Evolutionary conservation across 2,888 invertebrate genomes (phyloP), one percentile per base, ranked within the genome.

Genomic region (Dynastes maya): DNA sequence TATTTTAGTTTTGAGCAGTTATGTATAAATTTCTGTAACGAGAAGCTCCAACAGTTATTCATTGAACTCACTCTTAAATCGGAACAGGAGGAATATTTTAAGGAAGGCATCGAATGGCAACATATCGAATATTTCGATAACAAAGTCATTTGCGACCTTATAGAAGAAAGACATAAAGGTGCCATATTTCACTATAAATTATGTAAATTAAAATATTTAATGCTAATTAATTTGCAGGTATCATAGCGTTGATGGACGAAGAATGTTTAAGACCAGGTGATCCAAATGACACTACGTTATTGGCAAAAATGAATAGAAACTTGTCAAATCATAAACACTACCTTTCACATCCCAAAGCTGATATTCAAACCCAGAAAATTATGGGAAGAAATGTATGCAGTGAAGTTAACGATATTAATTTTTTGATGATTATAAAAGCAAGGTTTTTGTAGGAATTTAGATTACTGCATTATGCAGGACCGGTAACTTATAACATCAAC

Each of bases 21-120:
- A 88, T 97, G 97, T 90, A 98, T 98, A 81, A 98, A 98, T 90
- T 97, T 95, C 90, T 98, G 97, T 88, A 98, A 98, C 87, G 97
- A 98, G 89, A 98, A 98, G 88, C 91, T 98, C 80, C 97, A 98
- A 87, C 97, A 98, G 89, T 90, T 98, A 80, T 98, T 98, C 89
- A 97, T 98, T 86, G 95, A 97, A 88, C 89, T 97, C 85, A 97
- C 97, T 0, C 89, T 98, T 58, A 96, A 95, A 86, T 96, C 96
- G 13, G 97, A 98, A 87, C 97, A 98, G 88, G 97, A 97, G 85
- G 97, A 98, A 87, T 98, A 98, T 86, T 90, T 94, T 53, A 93
- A 93, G 74, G 98, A 98, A 88, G 97, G 97, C 79, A 98, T 97
- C 85, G 94, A 95, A 86, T 98, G 97, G 97, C 94, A 95, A 83